Conservation (phyloP, 2,113 vertebrate genomes). For the Pangasianodon gigas region DNA sequence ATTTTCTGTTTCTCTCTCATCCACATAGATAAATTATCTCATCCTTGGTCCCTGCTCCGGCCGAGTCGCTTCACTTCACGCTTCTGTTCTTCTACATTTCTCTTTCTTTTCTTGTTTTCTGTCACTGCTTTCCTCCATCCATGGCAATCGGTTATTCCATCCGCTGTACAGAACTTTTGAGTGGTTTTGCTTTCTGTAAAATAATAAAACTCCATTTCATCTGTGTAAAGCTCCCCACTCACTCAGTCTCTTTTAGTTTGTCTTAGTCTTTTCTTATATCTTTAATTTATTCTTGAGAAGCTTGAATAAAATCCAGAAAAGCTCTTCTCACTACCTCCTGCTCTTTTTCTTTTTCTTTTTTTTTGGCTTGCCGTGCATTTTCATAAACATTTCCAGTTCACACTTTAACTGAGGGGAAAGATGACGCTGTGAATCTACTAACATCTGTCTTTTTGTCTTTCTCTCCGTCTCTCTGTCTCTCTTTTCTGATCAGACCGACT, state of each 20-base stretch:
- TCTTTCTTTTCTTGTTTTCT: slow-evolving; percentile 69
- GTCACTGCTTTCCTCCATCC: slow-evolving; percentile 62
- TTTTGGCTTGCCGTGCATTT: background rate
- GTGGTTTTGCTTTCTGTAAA: slow-evolving; percentile 81
- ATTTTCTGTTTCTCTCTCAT: slow-evolving; percentile 68
- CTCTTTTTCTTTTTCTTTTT: background rate
- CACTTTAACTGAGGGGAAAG: background rate
- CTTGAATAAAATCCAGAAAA: slow-evolving; percentile 59
- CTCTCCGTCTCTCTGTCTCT: slow-evolving; percentile 57
- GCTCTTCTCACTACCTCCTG: slow-evolving; percentile 42
- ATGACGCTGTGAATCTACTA: background rate
- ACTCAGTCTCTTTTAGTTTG: slow-evolving; percentile 50
- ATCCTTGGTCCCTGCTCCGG: slow-evolving; percentile 79
- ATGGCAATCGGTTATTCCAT: slow-evolving; percentile 63
- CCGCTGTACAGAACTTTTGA: slow-evolving; percentile 81
- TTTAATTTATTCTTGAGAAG: slow-evolving; percentile 60
- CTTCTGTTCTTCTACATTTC: slow-evolving; percentile 55
- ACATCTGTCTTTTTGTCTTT: slow-evolving; percentile 46
- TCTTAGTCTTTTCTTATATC: slow-evolving; percentile 50
- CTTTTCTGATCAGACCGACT: slow-evolving; percentile 89
- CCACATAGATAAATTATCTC: slow-evolving; percentile 87
- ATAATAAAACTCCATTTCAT: slow-evolving; percentile 84
- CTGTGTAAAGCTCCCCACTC: slow-evolving; percentile 61
- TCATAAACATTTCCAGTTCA: background rate
- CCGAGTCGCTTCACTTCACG: slow-evolving; percentile 70